phyloP scores from a whole-genome alignment of 2,888 invertebrate species.

The Zaprionus bogoriensis region DNA sequence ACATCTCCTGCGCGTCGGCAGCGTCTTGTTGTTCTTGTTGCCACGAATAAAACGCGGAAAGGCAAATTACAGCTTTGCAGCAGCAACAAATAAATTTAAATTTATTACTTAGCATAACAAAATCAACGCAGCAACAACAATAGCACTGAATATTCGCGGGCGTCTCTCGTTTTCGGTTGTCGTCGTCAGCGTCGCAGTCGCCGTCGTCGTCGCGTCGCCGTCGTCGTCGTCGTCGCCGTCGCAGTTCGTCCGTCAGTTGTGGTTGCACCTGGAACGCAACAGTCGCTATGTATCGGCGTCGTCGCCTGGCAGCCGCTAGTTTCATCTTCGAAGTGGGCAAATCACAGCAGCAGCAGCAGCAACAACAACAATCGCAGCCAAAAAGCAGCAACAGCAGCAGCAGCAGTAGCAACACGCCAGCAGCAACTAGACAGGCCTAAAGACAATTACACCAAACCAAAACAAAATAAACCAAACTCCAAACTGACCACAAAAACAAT shows the following conservation, averaged over 20 bases:
- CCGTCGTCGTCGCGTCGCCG: constrained; percentile 17
- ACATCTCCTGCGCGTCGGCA: neutral
- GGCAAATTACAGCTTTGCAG: constrained; percentile 48
- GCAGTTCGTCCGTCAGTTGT: constrained; percentile 30
- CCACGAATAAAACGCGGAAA: constrained; percentile 52
- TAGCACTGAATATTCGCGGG: constrained; percentile 18
- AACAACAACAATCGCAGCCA: constrained; percentile 14
- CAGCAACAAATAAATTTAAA: constrained; percentile 57
- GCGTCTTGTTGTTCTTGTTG: constrained; percentile 32
- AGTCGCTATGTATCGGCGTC: constrained; percentile 70
- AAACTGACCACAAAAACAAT: neutral
- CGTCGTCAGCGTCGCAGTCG: constrained; percentile 14
- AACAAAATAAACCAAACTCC: neutral
- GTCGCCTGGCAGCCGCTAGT: constrained; percentile 61
- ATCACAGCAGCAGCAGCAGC: constrained; percentile 33
- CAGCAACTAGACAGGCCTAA: constrained; percentile 21
- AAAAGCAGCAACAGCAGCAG: constrained; percentile 33
- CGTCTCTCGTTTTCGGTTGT: constrained; percentile 36
- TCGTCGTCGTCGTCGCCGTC: constrained; percentile 20
- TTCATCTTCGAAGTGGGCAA: constrained; percentile 71
- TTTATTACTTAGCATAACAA: constrained; percentile 59
- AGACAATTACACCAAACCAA: constrained; percentile 1
- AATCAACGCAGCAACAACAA: constrained; percentile 33
- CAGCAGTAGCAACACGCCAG: constrained; percentile 25
- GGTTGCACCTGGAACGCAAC: constrained; percentile 53